These are phyloP conservation scores for Drosophila chauvacae DNA, from an alignment of 1,140 invertebrate species.

Conservation along the genomic window DNA sequence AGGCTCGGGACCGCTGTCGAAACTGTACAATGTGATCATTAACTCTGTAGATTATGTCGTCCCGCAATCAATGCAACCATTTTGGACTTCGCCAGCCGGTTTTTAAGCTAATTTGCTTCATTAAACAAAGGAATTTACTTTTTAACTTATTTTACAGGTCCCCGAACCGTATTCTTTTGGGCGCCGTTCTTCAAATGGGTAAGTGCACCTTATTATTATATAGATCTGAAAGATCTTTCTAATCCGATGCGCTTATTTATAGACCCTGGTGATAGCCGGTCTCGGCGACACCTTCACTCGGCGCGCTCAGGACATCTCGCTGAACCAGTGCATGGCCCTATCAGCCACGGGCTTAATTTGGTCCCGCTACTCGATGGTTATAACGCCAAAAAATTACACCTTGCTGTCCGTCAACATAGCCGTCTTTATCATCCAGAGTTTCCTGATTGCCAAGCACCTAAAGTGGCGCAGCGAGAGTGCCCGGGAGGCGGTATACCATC, in stretches of 20 bases:
- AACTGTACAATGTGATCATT: constrained; percentile 46
- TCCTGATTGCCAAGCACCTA: constrained; percentile 41
- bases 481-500: constrained; percentile 9
- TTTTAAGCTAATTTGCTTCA: background rate
- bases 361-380: constrained; percentile 64
- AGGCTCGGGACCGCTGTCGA: constrained; percentile 38
- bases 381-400: constrained; percentile 66
- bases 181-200: constrained; percentile 65
- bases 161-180: constrained; percentile 68
- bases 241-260: background rate
- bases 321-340: constrained; percentile 50
- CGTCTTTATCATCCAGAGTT: constrained; percentile 48
- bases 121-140: background rate
- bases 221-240: too few species aligned
- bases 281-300: constrained; percentile 56
- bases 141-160: constrained; percentile 27
- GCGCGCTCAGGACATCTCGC: constrained; percentile 44
- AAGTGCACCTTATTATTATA: background rate
- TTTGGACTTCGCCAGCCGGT: constrained; percentile 65
- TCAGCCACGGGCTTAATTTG: constrained; percentile 54
- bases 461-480: constrained; percentile 38
- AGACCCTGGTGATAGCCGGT: constrained; percentile 55
- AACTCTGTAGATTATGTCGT: constrained; percentile 40
- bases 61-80: constrained; percentile 34
- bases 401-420: constrained; percentile 54